Evolutionary conservation across 2,113 vertebrate genomes (phyloP), one percentile per base, ranked within the genome.

Genomic region (Paracanthobrama guichenoti): DNA sequence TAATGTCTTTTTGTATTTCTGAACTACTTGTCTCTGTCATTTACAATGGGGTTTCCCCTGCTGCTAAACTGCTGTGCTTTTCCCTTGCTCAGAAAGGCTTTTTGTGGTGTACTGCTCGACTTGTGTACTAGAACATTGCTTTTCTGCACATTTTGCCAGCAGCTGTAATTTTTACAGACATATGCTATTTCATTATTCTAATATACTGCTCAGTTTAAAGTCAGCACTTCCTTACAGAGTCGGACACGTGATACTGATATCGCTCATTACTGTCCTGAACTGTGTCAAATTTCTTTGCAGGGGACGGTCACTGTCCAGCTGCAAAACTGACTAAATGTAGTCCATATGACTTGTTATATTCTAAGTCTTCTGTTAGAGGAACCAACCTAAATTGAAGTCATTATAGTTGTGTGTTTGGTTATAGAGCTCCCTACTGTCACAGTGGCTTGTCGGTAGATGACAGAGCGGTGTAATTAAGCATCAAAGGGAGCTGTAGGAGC

Each of bases 41-140:
- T 87, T 87, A 42, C 28, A 16, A 79, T 60, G 82, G 78, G 74
- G 71, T 83, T 88, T 64, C 72, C 88, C 53, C 79, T 73, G 14
- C 59, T 18, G 57, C 72, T 71, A 35, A 66, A 81, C 85, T 71
- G 44, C 60, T 88, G 73, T 24, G 60, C 71, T 22, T 85, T 88
- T 81, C 82, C 35, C 31, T 82, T 86, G 35, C 59, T 48, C 35
- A 79, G 46, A 88, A 85, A 83, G 62, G 16, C 1, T 5, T 53
- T 24, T 76, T 87, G 84, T 88, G 84, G 82, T 22, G 26, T 24
- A 62, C 35, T 10, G 24, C 86, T 55, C 24, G 26, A 24, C 42
- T 87, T 74, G 24, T 78, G 59, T 39, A 72, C 44, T 1, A 39
- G 18, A 35, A 57, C 76, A 79, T 79, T 11, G 9, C 9, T 62